phyloP scores from a whole-genome alignment of 2,888 invertebrate genomes.

The Charanyca ferruginea region DNA sequence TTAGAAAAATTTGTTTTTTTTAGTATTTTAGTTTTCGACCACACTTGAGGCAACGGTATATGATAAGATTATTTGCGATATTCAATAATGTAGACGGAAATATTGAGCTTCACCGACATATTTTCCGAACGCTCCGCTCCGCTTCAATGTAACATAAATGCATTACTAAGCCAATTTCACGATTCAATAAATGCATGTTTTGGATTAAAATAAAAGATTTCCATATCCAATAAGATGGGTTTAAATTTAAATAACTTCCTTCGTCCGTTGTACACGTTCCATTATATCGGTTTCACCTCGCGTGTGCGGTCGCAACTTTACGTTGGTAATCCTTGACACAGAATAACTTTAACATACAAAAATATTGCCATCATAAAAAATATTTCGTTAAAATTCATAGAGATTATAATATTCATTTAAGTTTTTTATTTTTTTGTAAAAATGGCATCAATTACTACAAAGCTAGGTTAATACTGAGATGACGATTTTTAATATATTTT shows the following conservation, averaged over 20 bases:
- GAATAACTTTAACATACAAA: conserved; percentile 71
- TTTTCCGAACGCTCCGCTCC: conserved; percentile 32
- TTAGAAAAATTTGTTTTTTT: conserved; percentile 56
- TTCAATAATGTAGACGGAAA: conserved; percentile 56
- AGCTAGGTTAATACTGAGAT: conserved; percentile 87
- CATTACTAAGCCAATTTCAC: conserved; percentile 41
- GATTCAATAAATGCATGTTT: conserved; percentile 49
- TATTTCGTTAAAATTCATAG: conserved; percentile 64
- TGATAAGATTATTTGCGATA: conserved; percentile 45
- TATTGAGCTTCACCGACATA: conserved; percentile 59
- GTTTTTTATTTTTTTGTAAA: conserved; percentile 70
- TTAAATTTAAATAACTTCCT: conserved; percentile 12
- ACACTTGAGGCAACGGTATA: conserved; percentile 48
- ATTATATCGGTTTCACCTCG: conserved; percentile 40
- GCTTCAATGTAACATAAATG: conserved; percentile 56
- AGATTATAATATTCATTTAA: conserved; percentile 60
- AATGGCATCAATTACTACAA: conserved; percentile 86
- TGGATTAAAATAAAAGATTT: conserved; percentile 32
- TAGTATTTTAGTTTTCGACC: conserved; percentile 34
- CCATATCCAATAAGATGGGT: conserved; percentile 16
- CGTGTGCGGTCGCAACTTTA: conserved; percentile 52
- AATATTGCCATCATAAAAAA: conserved; percentile 70
- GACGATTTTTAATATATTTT: conserved; percentile 68
- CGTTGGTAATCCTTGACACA: conserved; percentile 68
- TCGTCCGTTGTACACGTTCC: conserved; percentile 27